Evolutionary conservation across 92 coral and sea anemone species (phyloP).

Genomic region (Desmophyllum pertusum): DNA sequence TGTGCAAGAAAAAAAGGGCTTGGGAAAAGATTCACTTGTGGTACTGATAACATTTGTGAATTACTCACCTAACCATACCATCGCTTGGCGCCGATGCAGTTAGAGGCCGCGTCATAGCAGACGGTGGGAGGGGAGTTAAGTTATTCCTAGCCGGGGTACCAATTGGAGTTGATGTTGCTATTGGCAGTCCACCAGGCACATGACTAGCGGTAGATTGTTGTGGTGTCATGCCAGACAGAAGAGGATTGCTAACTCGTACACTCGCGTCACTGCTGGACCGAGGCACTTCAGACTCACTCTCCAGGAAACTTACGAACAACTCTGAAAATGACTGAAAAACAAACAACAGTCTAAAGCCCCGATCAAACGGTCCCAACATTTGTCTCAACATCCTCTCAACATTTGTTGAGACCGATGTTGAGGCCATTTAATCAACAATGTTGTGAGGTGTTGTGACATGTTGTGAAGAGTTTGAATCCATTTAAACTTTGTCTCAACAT

Average conservation of each 20-base stretch:
- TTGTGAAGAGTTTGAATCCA: no score
- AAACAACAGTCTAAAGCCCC: background rate
- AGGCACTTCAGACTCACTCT: slow-evolving; percentile 85
- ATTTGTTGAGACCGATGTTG: no score
- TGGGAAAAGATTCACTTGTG: background rate
- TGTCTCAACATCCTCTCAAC: no score
- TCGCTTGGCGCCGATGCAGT: slow-evolving; percentile 27
- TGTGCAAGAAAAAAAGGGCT: background rate
- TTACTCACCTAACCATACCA: slow-evolving; percentile 7
- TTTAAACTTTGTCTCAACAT: no score
- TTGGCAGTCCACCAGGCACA: slow-evolving; percentile 36
- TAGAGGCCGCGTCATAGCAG: slow-evolving; percentile 35
- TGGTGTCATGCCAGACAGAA: slow-evolving; percentile 73
- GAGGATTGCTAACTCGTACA: slow-evolving; percentile 57
- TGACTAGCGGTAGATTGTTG: slow-evolving; percentile 58
- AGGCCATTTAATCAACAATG: no score
- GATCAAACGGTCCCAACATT: no score
- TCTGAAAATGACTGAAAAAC: slow-evolving; percentile 85
- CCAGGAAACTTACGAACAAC: slow-evolving; percentile 93
- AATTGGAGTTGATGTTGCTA: slow-evolving; percentile 78
- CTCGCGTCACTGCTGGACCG: slow-evolving; percentile 42
- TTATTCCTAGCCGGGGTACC: slow-evolving; percentile 44
- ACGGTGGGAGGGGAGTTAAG: slow-evolving; percentile 25
- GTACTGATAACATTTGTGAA: background rate
- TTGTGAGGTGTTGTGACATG: no score